Evolutionary conservation across 2,888 invertebrate genomes (phyloP).

Genomic region (Stenolophus ochropezus): DNA sequence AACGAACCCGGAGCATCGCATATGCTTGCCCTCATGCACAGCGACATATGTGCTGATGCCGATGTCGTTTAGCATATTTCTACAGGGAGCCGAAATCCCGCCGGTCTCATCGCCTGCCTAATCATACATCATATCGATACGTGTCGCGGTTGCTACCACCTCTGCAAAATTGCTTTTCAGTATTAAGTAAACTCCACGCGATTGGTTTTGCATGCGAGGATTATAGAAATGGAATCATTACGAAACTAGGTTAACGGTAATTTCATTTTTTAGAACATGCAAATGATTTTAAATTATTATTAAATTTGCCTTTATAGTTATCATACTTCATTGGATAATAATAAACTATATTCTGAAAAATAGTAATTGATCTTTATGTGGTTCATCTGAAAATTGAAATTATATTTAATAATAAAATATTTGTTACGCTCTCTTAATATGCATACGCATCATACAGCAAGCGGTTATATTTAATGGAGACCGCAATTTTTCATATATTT

Average conservation of each 20-base stretch:
- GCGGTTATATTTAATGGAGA: too few species aligned
- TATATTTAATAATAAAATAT: too few species aligned
- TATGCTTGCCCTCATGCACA: slow-evolving; percentile 16
- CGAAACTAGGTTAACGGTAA: background rate
- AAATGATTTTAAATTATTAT: too few species aligned
- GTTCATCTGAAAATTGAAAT: too few species aligned
- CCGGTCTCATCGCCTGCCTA: background rate
- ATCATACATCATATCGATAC: slow-evolving; percentile 22
- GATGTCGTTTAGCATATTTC: slow-evolving; percentile 44
- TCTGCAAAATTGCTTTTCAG: slow-evolving; percentile 3
- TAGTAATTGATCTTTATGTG: too few species aligned
- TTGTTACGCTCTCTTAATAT: too few species aligned
- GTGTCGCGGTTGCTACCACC: background rate
- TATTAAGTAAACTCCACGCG: slow-evolving; percentile 3
- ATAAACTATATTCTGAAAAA: too few species aligned
- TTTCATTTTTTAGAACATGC: background rate
- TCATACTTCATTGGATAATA: too few species aligned
- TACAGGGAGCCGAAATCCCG: slow-evolving; percentile 33
- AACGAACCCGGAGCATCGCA: slow-evolving; percentile 4
- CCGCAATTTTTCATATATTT: too few species aligned
- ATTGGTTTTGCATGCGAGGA: slow-evolving; percentile 2
- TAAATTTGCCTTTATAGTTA: too few species aligned
- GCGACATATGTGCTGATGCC: slow-evolving; percentile 42
- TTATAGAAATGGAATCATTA: background rate
- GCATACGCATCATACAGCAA: too few species aligned